A percentile compares a stretch with the other conserved stretches of the same genome.
These are phyloP conservation scores for Tamandua tetradactyla DNA, from an alignment of 2,797 vertebrate species.

Conservation along the genomic window DNA sequence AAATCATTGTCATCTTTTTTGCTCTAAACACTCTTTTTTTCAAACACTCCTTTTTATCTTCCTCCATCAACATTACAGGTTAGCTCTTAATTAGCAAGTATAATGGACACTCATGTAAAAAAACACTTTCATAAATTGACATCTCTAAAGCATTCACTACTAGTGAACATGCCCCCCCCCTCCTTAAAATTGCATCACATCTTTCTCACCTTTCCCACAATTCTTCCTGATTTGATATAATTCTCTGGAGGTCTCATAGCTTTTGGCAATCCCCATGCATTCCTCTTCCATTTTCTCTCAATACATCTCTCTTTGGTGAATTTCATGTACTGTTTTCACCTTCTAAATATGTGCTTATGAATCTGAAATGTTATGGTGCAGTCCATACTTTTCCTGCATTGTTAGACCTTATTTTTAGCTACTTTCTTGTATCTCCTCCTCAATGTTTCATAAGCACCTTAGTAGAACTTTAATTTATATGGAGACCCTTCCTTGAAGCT, in stretches of 20 bases:
- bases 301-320: background rate
- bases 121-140: background rate
- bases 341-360: background rate
- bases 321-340: background rate
- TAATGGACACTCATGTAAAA: background rate
- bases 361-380: background rate
- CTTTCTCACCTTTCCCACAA: background rate
- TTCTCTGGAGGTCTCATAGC: background rate
- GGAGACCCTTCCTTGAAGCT: background rate
- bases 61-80: background rate
- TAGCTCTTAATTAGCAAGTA: background rate
- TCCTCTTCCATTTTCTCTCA: background rate
- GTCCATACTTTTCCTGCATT: background rate
- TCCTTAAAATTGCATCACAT: background rate
- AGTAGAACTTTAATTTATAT: background rate
- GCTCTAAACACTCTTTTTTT: background rate
- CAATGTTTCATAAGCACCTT: background rate
- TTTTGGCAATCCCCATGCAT: background rate
- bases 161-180: background rate
- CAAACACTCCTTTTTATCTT: background rate
- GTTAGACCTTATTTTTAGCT: background rate
- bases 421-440: background rate
- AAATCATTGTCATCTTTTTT: background rate
- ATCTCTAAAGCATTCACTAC: background rate
- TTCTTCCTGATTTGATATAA: background rate